A percentile compares a stretch with the other conserved stretches of the same genome.
phyloP scores from a whole-genome alignment of 2,888 invertebrate species.

The Neelides folsomi region DNA sequence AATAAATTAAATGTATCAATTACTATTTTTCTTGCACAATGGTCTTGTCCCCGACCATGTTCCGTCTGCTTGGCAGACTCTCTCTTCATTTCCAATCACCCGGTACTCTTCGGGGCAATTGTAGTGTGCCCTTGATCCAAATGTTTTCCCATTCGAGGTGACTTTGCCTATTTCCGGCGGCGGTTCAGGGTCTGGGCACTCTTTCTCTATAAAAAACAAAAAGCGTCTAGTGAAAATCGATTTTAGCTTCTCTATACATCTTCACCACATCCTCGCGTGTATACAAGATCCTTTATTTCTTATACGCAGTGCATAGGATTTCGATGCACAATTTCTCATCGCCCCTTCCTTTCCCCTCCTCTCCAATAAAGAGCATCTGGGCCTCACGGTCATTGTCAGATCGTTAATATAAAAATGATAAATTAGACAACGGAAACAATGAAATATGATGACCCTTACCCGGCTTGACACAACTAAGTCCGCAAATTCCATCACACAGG shows the following conservation, averaged over 20 bases:
- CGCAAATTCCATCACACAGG: slow-evolving; percentile 90
- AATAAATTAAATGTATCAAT: slow-evolving; percentile 34
- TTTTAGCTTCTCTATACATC: background rate
- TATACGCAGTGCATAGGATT: background rate
- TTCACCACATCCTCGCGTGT: too few relatives aligned
- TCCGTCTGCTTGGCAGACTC: slow-evolving; percentile 79
- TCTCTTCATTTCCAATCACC: slow-evolving; percentile 69
- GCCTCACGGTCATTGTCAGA: background rate
- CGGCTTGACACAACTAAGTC: slow-evolving; percentile 94
- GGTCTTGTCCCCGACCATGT: slow-evolving; percentile 69
- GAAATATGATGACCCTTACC: too few relatives aligned
- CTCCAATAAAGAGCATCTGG: background rate
- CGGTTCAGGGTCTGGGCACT: slow-evolving; percentile 64
- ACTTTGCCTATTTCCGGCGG: slow-evolving; percentile 62
- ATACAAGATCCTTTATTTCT: background rate
- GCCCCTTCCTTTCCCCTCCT: background rate
- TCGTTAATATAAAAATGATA: too few relatives aligned
- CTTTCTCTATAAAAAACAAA: slow-evolving; percentile 51
- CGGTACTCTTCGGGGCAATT: slow-evolving; percentile 78
- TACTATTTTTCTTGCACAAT: slow-evolving; percentile 71
- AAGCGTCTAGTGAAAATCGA: background rate
- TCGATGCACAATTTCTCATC: too few relatives aligned
- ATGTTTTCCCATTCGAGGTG: slow-evolving; percentile 59
- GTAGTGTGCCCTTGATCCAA: slow-evolving; percentile 70
- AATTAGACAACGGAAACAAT: too few relatives aligned